Percentiles rank a stretch among this genome's conserved stretches.
phyloP scores from a whole-genome alignment of 2,888 invertebrate species.

The Agriopis marginaria region DNA sequence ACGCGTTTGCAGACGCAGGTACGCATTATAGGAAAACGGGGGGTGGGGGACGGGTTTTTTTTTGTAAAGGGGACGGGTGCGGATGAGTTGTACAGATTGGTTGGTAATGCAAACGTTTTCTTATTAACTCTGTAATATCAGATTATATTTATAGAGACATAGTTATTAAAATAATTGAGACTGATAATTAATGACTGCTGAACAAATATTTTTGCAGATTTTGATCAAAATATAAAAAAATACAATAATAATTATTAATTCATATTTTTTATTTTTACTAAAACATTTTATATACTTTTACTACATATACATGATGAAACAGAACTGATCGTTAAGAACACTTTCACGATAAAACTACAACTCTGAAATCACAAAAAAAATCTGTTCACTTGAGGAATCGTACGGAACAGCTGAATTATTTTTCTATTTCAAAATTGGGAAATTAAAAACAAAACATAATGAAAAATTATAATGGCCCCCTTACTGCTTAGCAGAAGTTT shows the following conservation, averaged over 20 bases:
- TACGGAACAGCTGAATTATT: too few species aligned
- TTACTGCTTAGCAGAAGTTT: too few species aligned
- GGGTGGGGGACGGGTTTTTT: constrained; percentile 13
- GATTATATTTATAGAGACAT: too few species aligned
- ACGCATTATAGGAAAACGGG: constrained; percentile 58
- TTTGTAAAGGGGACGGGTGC: constrained; percentile 24
- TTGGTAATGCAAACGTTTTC: neutral
- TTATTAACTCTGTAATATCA: neutral
- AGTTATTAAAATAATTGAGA: too few species aligned
- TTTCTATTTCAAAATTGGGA: neutral
- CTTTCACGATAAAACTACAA: neutral
- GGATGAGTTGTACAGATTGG: constrained; percentile 16
- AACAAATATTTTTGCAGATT: neutral
- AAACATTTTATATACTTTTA: neutral
- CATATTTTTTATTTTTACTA: neutral
- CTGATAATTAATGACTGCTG: too few species aligned
- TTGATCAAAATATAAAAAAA: too few species aligned
- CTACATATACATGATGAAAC: neutral
- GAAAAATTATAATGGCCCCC: too few species aligned
- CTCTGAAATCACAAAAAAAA: neutral
- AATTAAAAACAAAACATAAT: neutral
- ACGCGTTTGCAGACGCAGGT: constrained; percentile 98
- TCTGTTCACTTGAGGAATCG: too few species aligned
- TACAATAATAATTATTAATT: too few species aligned
- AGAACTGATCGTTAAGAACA: neutral